These are phyloP conservation scores for Gisinianus flammeolus DNA, from an alignment of 2,888 invertebrate genomes.

Conservation along the genomic window DNA sequence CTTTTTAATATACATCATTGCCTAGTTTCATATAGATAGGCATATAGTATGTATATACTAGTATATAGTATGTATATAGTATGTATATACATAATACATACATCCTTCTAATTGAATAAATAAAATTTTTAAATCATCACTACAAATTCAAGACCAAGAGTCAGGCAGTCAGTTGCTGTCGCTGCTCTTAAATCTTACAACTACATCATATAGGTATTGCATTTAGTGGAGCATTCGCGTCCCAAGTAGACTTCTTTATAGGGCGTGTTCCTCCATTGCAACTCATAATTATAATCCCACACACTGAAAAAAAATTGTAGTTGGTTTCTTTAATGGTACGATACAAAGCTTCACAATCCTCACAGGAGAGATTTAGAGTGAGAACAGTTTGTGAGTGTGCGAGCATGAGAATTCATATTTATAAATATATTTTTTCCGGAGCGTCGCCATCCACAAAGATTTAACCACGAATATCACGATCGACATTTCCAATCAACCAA, in stretches of 20 bases:
- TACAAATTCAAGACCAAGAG: constrained; percentile 20
- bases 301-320: constrained; percentile 30
- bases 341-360: neutral
- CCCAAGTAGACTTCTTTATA: constrained; percentile 25
- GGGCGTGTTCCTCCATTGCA: constrained; percentile 38
- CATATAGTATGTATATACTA: too few species aligned
- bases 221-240: neutral
- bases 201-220: neutral
- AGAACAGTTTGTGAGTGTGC: constrained; percentile 7
- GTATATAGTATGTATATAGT: too few species aligned
- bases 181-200: neutral
- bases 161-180: constrained; percentile 8
- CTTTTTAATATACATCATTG: neutral
- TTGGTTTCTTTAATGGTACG: constrained; percentile 23
- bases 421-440: constrained; percentile 7
- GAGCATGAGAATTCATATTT: constrained; percentile 37
- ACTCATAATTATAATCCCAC: constrained; percentile 42
- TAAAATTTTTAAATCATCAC: neutral
- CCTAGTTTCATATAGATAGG: too few species aligned
- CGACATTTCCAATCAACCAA: neutral
- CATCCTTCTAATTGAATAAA: neutral
- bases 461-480: constrained; percentile 14
- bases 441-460: constrained; percentile 1
- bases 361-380: neutral
- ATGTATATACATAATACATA: neutral